Evolutionary conservation across 2,888 invertebrate genomes (phyloP), one percentile per base, ranked within the genome.

Genomic region (Cantharis rufa): DNA sequence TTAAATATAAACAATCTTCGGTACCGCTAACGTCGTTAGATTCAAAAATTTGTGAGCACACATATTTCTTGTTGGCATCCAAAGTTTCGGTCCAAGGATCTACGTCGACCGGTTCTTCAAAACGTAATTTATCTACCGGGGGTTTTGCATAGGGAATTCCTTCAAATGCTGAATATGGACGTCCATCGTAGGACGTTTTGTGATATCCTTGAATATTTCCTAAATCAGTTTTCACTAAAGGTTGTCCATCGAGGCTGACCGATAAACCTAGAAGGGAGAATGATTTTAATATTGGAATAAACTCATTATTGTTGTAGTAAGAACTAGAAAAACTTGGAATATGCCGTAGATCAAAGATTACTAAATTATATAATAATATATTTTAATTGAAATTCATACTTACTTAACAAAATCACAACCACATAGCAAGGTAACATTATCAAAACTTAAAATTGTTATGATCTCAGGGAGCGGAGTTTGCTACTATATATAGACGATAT

Each of bases 1-100:
- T 92, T 4, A 92, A 80, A 80, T 89, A 92, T 0, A 93, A 86
- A 77, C 93, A 93, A 86, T 92, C 91, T 84, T 93, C 93, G 78
- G 87, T 88, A 10, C 92, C 92, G 85, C 84, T 13, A 21, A 24
- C n/a, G n/a, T 66, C 21, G 0, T 15, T 11, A 15, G n/a, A 15
- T 11, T 10, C 10, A 18, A 7, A 10, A 2, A 61, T 15, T 18
- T 70, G 61, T 13, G 18, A 2, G 48, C 70, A 70, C n/a, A 16
- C 15, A 21, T 32, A 48, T 61, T 15, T 32, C 48, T 15, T 48
- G 15, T 32, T 16, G 13, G 70, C 70, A 18, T 64, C 16, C 63
- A 18, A 64, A 16, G 32, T 70, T 70, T 32, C 61, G 0, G 11
- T 16, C 74, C 74, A 74, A 10, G 74, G 70, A 16, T 70, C 70